phyloP scores from a whole-genome alignment of 2,888 invertebrate species.

The Metellina segmentata region DNA sequence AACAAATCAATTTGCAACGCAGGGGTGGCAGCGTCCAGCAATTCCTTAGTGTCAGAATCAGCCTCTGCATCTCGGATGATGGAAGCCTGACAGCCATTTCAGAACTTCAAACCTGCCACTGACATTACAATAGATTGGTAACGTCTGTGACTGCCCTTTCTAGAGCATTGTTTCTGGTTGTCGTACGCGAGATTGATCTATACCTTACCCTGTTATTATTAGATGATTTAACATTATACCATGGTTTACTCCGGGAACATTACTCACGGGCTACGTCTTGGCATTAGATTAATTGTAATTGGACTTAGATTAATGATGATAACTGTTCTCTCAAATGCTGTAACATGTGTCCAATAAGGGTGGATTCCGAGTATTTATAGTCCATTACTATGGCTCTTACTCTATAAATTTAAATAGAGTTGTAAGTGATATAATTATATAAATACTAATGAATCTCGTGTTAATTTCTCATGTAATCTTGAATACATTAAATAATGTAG shows the following conservation, averaged over 20 bases:
- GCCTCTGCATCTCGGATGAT: conserved; percentile 20
- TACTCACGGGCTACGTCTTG: neutral
- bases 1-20: conserved; percentile 42
- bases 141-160: neutral
- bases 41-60: conserved; percentile 43
- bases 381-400: too few relatives aligned
- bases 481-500: too few relatives aligned
- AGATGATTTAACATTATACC: conserved; percentile 1
- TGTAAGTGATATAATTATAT: too few relatives aligned
- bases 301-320: neutral
- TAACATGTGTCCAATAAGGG: neutral
- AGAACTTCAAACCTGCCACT: conserved; percentile 24
- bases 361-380: too few relatives aligned
- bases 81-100: conserved; percentile 40
- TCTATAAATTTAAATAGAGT: too few relatives aligned
- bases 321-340: neutral
- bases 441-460: too few relatives aligned
- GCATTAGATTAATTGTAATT: neutral
- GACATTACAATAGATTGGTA: neutral
- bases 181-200: neutral
- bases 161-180: neutral
- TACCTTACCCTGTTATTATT: neutral
- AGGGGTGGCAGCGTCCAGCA: conserved; percentile 4
- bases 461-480: too few relatives aligned
- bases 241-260: neutral